A percentile compares a stretch with the other conserved stretches of the same genome.
phyloP scores from a whole-genome alignment of 1,140 invertebrate species.

The Tetraneura akinire region DNA sequence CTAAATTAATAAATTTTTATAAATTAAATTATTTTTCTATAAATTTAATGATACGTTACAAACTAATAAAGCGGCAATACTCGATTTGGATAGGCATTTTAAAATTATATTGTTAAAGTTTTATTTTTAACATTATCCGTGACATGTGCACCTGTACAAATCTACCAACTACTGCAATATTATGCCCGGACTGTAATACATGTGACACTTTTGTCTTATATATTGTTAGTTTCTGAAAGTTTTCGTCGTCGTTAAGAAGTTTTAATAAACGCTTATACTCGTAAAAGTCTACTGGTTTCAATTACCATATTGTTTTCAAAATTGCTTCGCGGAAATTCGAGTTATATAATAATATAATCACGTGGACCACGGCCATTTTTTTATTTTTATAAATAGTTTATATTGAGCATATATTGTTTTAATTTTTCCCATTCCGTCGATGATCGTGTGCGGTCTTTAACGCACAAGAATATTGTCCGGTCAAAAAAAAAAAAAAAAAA shows the following conservation, averaged over 20 bases:
- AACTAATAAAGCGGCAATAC: not conserved
- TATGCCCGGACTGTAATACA: conserved; percentile 1
- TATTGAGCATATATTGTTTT: not conserved
- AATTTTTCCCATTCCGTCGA: not conserved
- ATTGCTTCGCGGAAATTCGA: conserved; percentile 18
- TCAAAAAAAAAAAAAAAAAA: not conserved
- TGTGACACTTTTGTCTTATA: conserved; percentile 36
- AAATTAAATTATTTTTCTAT: too few species aligned
- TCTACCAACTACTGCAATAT: not conserved
- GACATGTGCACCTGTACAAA: conserved; percentile 30
- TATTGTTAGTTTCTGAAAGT: conserved; percentile 39
- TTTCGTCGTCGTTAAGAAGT: conserved; percentile 38
- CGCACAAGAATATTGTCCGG: not conserved
- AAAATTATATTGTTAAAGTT: conserved; percentile 34
- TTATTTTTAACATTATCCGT: conserved; percentile 28
- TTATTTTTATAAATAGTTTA: conserved; percentile 1
- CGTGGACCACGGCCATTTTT: not conserved
- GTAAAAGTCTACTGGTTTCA: conserved; percentile 43
- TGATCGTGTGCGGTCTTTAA: conserved; percentile 19
- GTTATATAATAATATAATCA: not conserved
- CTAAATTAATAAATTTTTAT: too few species aligned
- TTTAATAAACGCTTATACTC: conserved; percentile 45
- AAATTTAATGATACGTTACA: too few species aligned
- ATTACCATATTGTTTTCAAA: conserved; percentile 35
- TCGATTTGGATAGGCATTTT: not conserved